Evolutionary conservation across 2,113 vertebrate genomes (phyloP), one percentile per base, ranked within the genome.

Genomic region (Solenodon paradoxus): DNA sequence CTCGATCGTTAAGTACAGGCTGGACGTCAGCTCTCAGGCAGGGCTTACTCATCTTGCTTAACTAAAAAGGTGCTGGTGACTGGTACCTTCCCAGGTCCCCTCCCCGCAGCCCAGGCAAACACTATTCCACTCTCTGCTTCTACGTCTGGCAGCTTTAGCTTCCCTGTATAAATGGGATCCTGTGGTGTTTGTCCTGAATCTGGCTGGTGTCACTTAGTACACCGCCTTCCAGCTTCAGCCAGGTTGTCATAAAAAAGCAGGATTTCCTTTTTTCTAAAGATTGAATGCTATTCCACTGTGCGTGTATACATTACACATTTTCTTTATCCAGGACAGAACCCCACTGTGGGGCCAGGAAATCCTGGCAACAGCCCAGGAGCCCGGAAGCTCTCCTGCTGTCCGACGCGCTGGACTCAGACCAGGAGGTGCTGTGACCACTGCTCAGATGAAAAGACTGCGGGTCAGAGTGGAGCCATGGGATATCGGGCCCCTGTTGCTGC

Each of bases 401-500:
- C 38, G 51, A 59, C 30, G n/a, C 55, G 35, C 55, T 20, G 79
- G n/a, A 28, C 49, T 40, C 10, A 12, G 15, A 42, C 75, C 24
- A 30, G 24, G 45, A 74, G 55, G 40, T 1, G 12, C 6, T 7
- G 15, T 45, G 22, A n/a, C 22, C 32, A 20, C 9, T n/a, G 2
- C 17, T 9, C 32, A 51, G 55, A 53, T 30, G 28, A 26, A 22
- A 15, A 40, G 10, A n/a, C 2, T 20, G 42, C 32, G 35, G 12
- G 17, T 63, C 47, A 11, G 61, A 71, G 35, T 5, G 20, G 47
- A 16, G n/a, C n/a, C 0, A 0, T 1, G 20, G 38, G 24, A 5
- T 49, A 10, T 16, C 45, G 11, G 10, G 40, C 38, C 63, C 69
- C 55, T 45, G 3, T 3, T 2, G 80, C 35, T 38, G 45, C 26